phyloP scores from a whole-genome alignment of 2,888 invertebrate species.

The Cheilosia urbana region DNA sequence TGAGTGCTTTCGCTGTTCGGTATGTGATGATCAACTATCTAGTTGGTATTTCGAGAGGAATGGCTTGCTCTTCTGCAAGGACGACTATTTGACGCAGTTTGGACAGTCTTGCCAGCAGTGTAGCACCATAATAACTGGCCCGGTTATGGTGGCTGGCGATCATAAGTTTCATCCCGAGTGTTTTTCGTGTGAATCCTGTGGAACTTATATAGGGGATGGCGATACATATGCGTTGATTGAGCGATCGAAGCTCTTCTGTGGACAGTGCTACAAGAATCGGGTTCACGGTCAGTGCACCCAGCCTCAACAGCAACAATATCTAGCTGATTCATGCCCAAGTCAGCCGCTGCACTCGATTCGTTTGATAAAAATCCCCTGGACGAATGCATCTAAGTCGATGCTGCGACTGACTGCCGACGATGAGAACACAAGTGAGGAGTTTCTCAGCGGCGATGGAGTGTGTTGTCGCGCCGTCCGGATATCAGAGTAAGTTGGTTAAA shows the following conservation, averaged over 20 bases:
- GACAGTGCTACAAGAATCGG: conserved; percentile 90
- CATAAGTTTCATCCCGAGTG: conserved; percentile 98
- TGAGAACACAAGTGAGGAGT: conserved; percentile 79
- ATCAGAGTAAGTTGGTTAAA: conserved; percentile 85
- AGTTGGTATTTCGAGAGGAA: conserved; percentile 97
- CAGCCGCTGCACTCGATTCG: conserved; percentile 92
- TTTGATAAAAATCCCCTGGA: conserved; percentile 91
- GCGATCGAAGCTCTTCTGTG: conserved; percentile 93
- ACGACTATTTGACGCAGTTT: conserved; percentile 94
- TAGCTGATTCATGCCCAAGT: conserved; percentile 55
- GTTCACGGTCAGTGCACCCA: conserved; percentile 82
- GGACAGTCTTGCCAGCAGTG: conserved; percentile 96
- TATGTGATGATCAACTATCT: conserved; percentile 92
- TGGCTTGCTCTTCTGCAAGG: conserved; percentile 93
- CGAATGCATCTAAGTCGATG: conserved; percentile 85
- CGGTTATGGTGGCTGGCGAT: conserved; percentile 97
- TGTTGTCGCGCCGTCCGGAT: conserved; percentile 88
- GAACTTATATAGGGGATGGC: conserved; percentile 94
- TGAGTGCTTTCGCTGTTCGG: conserved; percentile 96
- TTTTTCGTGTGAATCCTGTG: conserved; percentile 93
- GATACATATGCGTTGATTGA: conserved; percentile 97
- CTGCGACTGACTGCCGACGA: conserved; percentile 85
- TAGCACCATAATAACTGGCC: conserved; percentile 88
- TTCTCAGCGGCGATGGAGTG: conserved; percentile 80
- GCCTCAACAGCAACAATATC: conserved; percentile 57